Conservation (phyloP, 2,797 vertebrate genomes). For the Echeneis naucrates region DNA sequence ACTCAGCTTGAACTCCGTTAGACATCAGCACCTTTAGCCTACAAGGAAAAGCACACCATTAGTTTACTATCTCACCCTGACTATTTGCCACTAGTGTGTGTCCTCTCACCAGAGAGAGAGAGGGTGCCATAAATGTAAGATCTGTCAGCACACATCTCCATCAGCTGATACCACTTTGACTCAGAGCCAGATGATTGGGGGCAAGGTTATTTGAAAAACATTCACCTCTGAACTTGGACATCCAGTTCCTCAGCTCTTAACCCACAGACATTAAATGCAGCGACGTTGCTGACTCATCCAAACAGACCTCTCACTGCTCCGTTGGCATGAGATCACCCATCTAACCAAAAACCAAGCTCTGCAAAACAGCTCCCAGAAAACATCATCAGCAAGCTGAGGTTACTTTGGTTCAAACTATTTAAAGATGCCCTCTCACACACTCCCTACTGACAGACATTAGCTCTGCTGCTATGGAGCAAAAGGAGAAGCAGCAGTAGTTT, state of each 20-base stretch:
- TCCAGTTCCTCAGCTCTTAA: constrained; percentile 35
- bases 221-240: constrained; percentile 3
- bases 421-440: constrained; percentile 17
- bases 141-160: not conserved
- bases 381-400: constrained; percentile 32
- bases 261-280: constrained; percentile 34
- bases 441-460: not conserved
- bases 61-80: not conserved
- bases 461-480: constrained; percentile 27
- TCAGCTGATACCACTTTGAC: constrained; percentile 58
- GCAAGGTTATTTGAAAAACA: constrained; percentile 11
- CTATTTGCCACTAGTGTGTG: constrained; percentile 6
- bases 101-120: not conserved
- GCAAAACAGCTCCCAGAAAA: constrained; percentile 12
- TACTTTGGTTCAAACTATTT: constrained; percentile 43
- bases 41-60: not conserved
- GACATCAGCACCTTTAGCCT: not conserved
- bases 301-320: constrained; percentile 14
- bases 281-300: constrained; percentile 57
- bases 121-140: constrained; percentile 2
- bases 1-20: not conserved
- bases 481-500: constrained; percentile 42
- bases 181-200: constrained; percentile 44
- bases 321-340: constrained; percentile 34
- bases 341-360: constrained; percentile 25